Evolutionary conservation across 1,140 invertebrate species (phyloP), one percentile per base, ranked within the genome.

Genomic region (Vollenhovia emeryi): DNA sequence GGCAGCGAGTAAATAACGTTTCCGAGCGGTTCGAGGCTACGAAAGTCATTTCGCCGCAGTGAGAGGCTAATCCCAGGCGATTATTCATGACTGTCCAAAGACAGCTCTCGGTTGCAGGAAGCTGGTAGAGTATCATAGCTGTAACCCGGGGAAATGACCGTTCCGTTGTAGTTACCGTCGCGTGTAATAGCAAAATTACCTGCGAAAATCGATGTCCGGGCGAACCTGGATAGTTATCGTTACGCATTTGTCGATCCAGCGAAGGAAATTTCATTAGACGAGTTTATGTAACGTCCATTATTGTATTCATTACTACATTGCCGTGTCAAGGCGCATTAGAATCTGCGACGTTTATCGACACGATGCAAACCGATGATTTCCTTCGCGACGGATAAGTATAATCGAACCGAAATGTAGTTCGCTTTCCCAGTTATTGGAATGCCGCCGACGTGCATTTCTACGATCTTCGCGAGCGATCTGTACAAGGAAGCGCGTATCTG

Each of bases 361-460:
- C 27, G 36, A 80, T 1, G 18, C n/a, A 55, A 66, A 24, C 13
- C 9, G 40, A 18, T 60, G 57, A 59, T 24, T 66, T n/a, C 30
- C 43, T 48, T 85, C 43, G 15, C 45, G 48, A 71, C 64, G 69
- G 48, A 74, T 52, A 73, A 43, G 68, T 59, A 21, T 40, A 13
- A 74, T 33, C 18, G 24, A 13, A n/a, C 9, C 45, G 15, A 55
- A 36, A 69, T 89, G 43, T 59, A 45, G 45, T 9, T 43, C 21
- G 5, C 43, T 21, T 57, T 57, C 57, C 45, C 15, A 76, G 18
- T 83, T 0, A 13, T 27, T n/a, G 24, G 9, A 48, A 74, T 55
- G 13, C 2, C 13, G n/a, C 11, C 43, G 48, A 73, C 3, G 30
- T 3, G 18, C 13, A 1, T 60, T 13, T 2, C 21, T 0, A n/a